A percentile compares a stretch with the other conserved stretches of the same genome.
Evolutionary conservation across 2,113 vertebrate species (phyloP).

Genomic region (Actinemys pallida): DNA sequence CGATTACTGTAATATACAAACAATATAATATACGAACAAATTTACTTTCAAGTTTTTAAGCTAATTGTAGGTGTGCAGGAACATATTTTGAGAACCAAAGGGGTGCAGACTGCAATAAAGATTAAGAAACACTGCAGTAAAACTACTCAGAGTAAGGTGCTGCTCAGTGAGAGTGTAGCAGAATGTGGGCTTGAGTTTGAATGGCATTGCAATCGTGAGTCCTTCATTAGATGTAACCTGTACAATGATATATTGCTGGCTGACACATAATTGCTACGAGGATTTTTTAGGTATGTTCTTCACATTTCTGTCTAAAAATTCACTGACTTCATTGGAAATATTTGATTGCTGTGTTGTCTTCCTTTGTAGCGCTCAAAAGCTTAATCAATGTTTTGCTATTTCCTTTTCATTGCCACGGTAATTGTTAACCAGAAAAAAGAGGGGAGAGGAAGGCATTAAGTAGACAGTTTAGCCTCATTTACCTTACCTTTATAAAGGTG

Average conservation of each 20-base stretch:
- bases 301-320: neutral
- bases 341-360: neutral
- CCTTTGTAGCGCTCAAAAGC: neutral
- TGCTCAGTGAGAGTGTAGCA: rapidly evolving
- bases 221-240: neutral
- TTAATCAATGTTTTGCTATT: neutral
- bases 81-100: too few relatives aligned
- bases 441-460: neutral
- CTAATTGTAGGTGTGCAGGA: too few relatives aligned
- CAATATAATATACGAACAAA: too few relatives aligned
- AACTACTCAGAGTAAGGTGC: rapidly evolving
- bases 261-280: neutral
- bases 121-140: rapidly evolving
- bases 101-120: too few relatives aligned
- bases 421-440: neutral
- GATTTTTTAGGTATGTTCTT: neutral
- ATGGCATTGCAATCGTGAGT: neutral
- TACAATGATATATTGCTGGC: rapidly evolving
- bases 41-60: too few relatives aligned
- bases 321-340: neutral
- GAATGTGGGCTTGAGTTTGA: rapidly evolving
- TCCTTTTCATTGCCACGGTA: neutral
- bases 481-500: neutral
- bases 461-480: neutral
- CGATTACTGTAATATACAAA: too few relatives aligned